Percentiles rank a stretch among this genome's conserved stretches.
Conservation (phyloP, 2,888 invertebrate species). For the Eremobia ochroleuca region DNA sequence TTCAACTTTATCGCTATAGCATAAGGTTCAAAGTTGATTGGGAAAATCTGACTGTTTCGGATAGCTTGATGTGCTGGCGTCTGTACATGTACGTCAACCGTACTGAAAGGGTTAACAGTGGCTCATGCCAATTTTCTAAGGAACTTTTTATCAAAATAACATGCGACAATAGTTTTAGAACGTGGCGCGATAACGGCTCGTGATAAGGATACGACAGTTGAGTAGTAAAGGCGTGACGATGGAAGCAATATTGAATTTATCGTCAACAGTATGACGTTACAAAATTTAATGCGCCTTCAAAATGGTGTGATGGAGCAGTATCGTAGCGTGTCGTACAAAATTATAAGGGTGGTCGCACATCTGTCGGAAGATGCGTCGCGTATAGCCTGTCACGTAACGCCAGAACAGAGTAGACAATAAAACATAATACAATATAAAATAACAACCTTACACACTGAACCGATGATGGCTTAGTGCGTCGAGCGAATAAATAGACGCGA, state of each 20-base stretch:
- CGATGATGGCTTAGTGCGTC: neutral
- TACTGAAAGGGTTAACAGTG: no score
- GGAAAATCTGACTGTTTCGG: no score
- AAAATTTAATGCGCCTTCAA: neutral
- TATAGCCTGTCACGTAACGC: neutral
- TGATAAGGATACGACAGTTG: neutral
- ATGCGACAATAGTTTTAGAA: neutral
- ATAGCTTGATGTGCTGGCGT: no score
- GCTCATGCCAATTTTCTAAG: conserved; percentile 20
- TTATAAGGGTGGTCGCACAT: neutral
- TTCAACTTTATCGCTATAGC: no score
- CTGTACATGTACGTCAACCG: no score
- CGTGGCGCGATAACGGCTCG: neutral
- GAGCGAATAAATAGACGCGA: neutral
- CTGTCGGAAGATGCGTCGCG: neutral
- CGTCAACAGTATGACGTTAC: neutral
- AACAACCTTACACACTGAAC: neutral
- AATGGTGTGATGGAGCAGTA: neutral
- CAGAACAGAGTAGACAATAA: neutral
- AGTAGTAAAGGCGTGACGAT: neutral
- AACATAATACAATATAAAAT: neutral
- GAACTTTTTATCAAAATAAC: conserved; percentile 11
- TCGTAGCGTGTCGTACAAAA: neutral
- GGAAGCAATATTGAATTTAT: neutral
- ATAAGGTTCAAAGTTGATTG: no score